Conservation (phyloP, 2,113 vertebrate genomes). For the Rhizomys pruinosus region DNA sequence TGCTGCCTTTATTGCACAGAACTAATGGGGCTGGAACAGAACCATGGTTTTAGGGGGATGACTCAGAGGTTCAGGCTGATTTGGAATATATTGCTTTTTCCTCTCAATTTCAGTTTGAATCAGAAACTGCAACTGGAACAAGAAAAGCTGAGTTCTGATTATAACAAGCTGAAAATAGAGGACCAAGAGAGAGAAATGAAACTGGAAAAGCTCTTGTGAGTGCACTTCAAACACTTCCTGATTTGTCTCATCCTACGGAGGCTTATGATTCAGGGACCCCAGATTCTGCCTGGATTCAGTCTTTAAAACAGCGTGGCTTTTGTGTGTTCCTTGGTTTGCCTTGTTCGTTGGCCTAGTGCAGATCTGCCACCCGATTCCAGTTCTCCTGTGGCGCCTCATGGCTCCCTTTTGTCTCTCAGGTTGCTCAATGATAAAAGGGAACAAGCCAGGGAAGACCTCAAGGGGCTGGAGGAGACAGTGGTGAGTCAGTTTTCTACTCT, state of each 20-base stretch:
- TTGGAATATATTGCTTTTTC: constrained; percentile 56
- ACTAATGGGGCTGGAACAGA: constrained; percentile 61
- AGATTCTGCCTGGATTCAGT: background rate
- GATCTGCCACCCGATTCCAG: background rate
- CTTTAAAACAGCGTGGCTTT: background rate
- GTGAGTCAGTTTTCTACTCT: constrained; percentile 82
- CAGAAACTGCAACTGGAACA: constrained; percentile 94
- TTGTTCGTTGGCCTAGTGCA: constrained; percentile 8
- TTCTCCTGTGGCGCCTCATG: background rate
- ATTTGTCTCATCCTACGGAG: background rate
- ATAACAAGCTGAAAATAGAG: constrained; percentile 92
- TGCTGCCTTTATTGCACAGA: constrained; percentile 53
- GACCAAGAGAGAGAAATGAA: constrained; percentile 93
- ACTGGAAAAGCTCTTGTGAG: constrained; percentile 93
- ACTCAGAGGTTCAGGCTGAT: constrained; percentile 62
- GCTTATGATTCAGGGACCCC: background rate
- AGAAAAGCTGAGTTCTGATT: constrained; percentile 93
- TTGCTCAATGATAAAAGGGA: constrained; percentile 94
- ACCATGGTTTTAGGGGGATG: background rate
- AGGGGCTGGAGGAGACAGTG: constrained; percentile 97
- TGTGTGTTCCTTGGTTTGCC: background rate
- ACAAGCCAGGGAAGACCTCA: constrained; percentile 95
- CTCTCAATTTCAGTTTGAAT: constrained; percentile 88
- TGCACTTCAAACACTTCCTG: constrained; percentile 29
- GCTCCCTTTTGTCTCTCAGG: constrained; percentile 83